A percentile compares a stretch with the other conserved stretches of the same genome.
These are phyloP conservation scores for Hydropsyche tenuis DNA, from an alignment of 1,140 invertebrate species.

Conservation along the genomic window DNA sequence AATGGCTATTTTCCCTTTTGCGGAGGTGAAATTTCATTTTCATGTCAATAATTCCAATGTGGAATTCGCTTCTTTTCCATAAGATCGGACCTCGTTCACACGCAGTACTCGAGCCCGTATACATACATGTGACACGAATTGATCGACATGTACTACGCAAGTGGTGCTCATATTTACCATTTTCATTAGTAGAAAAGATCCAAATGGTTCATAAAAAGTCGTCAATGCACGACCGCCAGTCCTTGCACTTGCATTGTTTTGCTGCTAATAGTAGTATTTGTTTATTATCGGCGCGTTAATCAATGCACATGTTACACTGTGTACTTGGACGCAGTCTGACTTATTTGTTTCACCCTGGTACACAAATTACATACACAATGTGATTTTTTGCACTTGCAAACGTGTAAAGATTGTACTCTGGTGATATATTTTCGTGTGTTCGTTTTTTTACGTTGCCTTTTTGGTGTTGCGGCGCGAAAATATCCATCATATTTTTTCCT, in stretches of 20 bases:
- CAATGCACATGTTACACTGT: neutral
- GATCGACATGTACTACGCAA: no score
- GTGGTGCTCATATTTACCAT: no score
- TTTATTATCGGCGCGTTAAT: neutral
- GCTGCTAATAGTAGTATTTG: neutral
- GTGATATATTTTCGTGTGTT: no score
- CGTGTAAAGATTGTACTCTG: no score
- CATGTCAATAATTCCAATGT: neutral
- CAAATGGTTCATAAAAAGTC: no score
- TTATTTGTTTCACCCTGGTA: neutral
- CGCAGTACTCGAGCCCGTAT: no score
- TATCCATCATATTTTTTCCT: neutral
- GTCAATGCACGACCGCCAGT: neutral
- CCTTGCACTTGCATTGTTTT: conserved; percentile 7
- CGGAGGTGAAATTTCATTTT: conserved; percentile 9
- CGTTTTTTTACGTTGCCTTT: neutral
- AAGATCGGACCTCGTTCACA: no score
- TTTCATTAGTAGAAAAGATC: no score
- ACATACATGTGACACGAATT: no score
- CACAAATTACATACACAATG: neutral
- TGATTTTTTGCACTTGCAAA: neutral
- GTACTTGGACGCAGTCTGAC: neutral
- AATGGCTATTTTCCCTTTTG: conserved; percentile 12
- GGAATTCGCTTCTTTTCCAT: no score
- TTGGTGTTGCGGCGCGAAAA: neutral